phyloP scores from a whole-genome alignment of 2,113 vertebrate species.

The Dermatemys mawii region DNA sequence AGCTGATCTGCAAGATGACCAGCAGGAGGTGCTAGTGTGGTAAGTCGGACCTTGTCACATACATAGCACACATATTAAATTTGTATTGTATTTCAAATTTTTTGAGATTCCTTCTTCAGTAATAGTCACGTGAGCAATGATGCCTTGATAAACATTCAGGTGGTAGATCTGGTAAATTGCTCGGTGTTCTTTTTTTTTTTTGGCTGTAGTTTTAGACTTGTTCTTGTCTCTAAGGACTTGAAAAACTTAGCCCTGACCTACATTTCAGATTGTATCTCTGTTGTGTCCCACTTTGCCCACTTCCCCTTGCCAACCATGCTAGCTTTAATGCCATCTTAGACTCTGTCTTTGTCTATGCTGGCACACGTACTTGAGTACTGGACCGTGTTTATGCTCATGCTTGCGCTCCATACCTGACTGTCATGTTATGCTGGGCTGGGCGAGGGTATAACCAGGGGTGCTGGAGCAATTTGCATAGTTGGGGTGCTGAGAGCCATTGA shows the following conservation, averaged over 20 bases:
- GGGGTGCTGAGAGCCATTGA: no score
- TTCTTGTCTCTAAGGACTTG: background rate
- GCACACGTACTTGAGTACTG: no score
- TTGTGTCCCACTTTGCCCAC: conserved; percentile 18
- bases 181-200: background rate
- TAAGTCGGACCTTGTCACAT: no score
- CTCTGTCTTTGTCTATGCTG: no score
- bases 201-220: conserved; percentile 22
- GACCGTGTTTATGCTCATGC: background rate
- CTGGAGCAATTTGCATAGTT: no score
- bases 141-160: background rate
- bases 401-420: background rate
- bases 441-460: no score
- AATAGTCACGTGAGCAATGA: background rate
- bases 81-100: background rate
- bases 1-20: no score
- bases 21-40: no score
- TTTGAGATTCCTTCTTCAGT: background rate
- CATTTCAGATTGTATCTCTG: conserved; percentile 31
- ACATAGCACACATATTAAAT: background rate
- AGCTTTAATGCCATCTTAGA: no score
- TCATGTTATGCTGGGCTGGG: background rate
- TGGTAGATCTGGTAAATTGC: background rate
- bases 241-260: conserved; percentile 39
- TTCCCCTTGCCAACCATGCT: conserved; percentile 30